These are phyloP conservation scores for Sparidentex hasta DNA, from an alignment of 2,797 vertebrate genomes.

Conservation along the genomic window DNA sequence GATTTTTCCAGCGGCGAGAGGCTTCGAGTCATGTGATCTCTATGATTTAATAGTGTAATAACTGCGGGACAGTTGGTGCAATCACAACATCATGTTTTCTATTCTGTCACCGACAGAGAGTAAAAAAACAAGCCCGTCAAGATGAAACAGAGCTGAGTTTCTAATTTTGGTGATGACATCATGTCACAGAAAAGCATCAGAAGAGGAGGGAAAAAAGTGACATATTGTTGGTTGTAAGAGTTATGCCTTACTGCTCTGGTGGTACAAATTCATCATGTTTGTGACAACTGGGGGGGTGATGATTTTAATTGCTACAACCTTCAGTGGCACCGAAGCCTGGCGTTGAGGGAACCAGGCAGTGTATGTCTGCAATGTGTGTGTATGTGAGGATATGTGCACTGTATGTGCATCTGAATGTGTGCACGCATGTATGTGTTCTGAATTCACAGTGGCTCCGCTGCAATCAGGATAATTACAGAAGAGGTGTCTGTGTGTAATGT, in stretches of 20 bases:
- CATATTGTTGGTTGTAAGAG: slow-evolving; percentile 68
- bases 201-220: slow-evolving; percentile 47
- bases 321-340: slow-evolving; percentile 68
- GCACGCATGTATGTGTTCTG: slow-evolving; percentile 37
- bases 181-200: slow-evolving; percentile 40
- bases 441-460: slow-evolving; percentile 33
- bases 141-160: slow-evolving; percentile 33
- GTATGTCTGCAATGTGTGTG: slow-evolving; percentile 28
- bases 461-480: slow-evolving; percentile 74
- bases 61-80: not conserved
- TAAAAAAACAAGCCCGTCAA: not conserved
- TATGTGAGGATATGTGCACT: slow-evolving; percentile 29
- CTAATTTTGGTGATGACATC: slow-evolving; percentile 46
- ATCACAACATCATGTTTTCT: slow-evolving; percentile 11
- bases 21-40: not conserved
- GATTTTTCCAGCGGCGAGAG: not conserved
- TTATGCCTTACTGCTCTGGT: slow-evolving; percentile 77
- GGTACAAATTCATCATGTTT: slow-evolving; percentile 83
- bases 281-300: slow-evolving; percentile 81
- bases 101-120: slow-evolving; percentile 36
- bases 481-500: slow-evolving; percentile 47
- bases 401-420: slow-evolving; percentile 38
- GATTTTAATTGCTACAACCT: slow-evolving; percentile 85
- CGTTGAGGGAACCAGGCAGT: slow-evolving; percentile 71
- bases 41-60: slow-evolving; percentile 16